A percentile compares a stretch with the other conserved stretches of the same genome.
These are phyloP conservation scores for Lota lota DNA, from an alignment of 2,113 vertebrate genomes.

Conservation along the genomic window DNA sequence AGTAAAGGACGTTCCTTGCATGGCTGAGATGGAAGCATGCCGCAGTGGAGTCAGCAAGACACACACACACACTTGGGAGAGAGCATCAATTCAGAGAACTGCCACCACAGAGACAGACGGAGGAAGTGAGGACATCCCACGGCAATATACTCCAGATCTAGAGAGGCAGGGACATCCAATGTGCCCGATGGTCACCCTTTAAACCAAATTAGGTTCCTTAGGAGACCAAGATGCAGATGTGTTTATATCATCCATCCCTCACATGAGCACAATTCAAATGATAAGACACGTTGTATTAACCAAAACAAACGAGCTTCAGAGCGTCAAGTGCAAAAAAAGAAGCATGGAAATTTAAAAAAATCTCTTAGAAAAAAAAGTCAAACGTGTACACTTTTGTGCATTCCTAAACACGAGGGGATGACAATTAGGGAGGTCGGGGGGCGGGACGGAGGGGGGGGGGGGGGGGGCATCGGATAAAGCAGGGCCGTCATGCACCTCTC, in stretches of 20 bases:
- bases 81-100: neutral
- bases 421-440: neutral
- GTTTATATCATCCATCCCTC: slow-evolving; percentile 1
- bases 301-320: neutral
- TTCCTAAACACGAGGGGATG: neutral
- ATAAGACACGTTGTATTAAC: neutral
- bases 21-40: slow-evolving; percentile 10
- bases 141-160: no score
- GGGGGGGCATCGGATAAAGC: slow-evolving; percentile 17
- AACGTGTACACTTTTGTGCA: neutral
- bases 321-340: neutral
- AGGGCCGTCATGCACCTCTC: slow-evolving; percentile 38
- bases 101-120: slow-evolving; percentile 14
- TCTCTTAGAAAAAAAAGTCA: neutral
- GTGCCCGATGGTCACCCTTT: no score
- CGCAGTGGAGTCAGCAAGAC: slow-evolving; percentile 22
- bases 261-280: neutral
- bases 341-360: neutral
- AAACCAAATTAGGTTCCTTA: no score
- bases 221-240: no score
- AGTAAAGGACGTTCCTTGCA: neutral
- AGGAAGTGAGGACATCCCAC: slow-evolving; percentile 19
- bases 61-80: slow-evolving; percentile 8
- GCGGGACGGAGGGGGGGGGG: neutral
- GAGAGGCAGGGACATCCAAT: no score